Percentiles rank a stretch among this genome's conserved stretches.
phyloP scores from a whole-genome alignment of 2,113 vertebrate genomes.

The Tachysurus fulvidraco region DNA sequence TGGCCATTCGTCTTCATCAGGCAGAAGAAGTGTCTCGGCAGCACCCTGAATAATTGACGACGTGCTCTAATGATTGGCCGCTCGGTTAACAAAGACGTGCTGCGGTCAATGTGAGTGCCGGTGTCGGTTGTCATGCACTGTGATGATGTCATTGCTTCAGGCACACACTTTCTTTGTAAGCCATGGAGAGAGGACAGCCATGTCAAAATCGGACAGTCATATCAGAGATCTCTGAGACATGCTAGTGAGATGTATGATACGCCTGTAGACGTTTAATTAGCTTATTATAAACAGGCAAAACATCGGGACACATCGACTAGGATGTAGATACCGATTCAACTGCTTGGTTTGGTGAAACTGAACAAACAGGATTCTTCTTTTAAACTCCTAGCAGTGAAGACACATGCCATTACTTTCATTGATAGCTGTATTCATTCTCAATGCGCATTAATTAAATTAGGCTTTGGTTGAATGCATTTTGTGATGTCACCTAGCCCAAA shows the following conservation, averaged over 20 bases:
- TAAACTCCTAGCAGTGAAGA: too few relatives aligned
- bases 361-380: too few relatives aligned
- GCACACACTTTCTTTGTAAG: conserved; percentile 38
- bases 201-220: not conserved
- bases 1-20: conserved; percentile 54
- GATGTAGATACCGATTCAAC: not conserved
- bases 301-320: not conserved
- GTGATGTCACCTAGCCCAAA: too few relatives aligned
- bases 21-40: conserved; percentile 53
- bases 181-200: conserved; percentile 16
- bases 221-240: not conserved
- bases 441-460: too few relatives aligned
- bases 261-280: not conserved
- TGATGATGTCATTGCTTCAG: conserved; percentile 54
- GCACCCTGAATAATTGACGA: conserved; percentile 61
- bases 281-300: not conserved
- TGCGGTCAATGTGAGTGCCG: conserved; percentile 52
- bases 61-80: conserved; percentile 58
- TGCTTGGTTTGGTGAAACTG: too few relatives aligned
- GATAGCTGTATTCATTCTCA: too few relatives aligned
- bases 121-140: conserved; percentile 55
- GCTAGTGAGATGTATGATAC: not conserved
- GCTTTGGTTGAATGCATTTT: too few relatives aligned
- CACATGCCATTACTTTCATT: too few relatives aligned
- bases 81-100: conserved; percentile 58